A percentile compares a stretch with the other conserved stretches of the same genome.
These are phyloP conservation scores for Pterostichus madidus DNA, from an alignment of 2,888 invertebrate species.

Conservation along the genomic window DNA sequence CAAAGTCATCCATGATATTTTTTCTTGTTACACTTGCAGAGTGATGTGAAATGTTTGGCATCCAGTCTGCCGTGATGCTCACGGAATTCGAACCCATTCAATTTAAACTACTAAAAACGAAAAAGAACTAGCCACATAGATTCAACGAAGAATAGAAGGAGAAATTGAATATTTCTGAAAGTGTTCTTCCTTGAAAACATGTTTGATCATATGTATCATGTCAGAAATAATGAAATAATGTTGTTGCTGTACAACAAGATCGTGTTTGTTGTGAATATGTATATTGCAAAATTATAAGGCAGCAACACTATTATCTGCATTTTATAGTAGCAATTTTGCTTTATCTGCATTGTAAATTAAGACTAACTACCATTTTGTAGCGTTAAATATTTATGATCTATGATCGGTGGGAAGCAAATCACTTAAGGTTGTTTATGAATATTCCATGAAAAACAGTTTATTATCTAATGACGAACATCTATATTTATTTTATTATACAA, in stretches of 20 bases:
- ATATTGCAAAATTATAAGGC: conserved; percentile 24
- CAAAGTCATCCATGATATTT: conserved; percentile 43
- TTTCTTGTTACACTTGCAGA: conserved; percentile 46
- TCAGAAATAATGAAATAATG: too few species aligned
- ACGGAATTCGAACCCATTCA: conserved; percentile 41
- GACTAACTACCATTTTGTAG: conserved; percentile 18
- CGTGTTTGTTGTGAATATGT: conserved; percentile 1
- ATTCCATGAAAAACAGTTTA: conserved; percentile 10
- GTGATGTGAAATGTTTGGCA: conserved; percentile 45
- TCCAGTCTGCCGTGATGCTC: conserved; percentile 16
- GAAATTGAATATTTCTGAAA: conserved; percentile 26
- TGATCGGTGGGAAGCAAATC: conserved; percentile 17
- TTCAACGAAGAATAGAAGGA: conserved; percentile 18
- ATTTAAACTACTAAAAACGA: conserved; percentile 46
- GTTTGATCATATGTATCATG: too few species aligned
- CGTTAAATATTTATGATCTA: conserved; percentile 42
- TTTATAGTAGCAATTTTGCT: conserved; percentile 31
- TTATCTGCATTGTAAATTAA: conserved; percentile 31
- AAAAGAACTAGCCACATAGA: conserved; percentile 12
- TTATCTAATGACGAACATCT: background rate
- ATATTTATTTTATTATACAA: background rate
- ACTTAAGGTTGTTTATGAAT: background rate
- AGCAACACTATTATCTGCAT: conserved; percentile 25
- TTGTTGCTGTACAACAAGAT: too few species aligned
- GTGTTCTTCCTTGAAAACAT: background rate